Evolutionary conservation across 2,888 invertebrate species (phyloP).

Genomic region (Trichopria drosophilae): DNA sequence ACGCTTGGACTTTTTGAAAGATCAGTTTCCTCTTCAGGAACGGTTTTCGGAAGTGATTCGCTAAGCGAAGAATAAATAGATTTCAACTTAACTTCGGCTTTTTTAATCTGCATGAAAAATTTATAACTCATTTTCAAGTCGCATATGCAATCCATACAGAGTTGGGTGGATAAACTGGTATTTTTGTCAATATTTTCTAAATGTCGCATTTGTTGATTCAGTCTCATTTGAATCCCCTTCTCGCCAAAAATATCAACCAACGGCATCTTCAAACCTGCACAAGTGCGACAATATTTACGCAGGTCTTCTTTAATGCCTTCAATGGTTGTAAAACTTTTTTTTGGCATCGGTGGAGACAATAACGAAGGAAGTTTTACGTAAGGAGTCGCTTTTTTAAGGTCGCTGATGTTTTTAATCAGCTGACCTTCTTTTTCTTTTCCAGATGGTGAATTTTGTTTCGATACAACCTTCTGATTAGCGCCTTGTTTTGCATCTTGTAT

Average conservation of each 20-base stretch:
- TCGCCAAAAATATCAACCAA: conserved; percentile 55
- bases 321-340: conserved; percentile 25
- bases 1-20: too few species aligned
- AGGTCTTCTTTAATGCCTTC: conserved; percentile 43
- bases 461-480: conserved; percentile 23
- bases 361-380: conserved; percentile 45
- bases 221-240: conserved; percentile 52
- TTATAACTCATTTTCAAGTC: conserved; percentile 57
- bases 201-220: conserved; percentile 54
- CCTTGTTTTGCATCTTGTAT: not conserved
- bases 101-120: conserved; percentile 57
- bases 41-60: conserved; percentile 9
- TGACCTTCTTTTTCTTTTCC: conserved; percentile 30
- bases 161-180: conserved; percentile 52
- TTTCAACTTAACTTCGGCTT: conserved; percentile 53
- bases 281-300: conserved; percentile 54
- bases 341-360: conserved; percentile 18
- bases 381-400: conserved; percentile 53
- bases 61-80: conserved; percentile 40
- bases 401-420: conserved; percentile 49
- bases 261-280: conserved; percentile 54
- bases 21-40: not conserved
- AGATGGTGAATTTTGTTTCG: conserved; percentile 19
- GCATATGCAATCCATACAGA: conserved; percentile 57
- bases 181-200: conserved; percentile 49